Evolutionary conservation across 2,797 vertebrate genomes (phyloP), one percentile per base, ranked within the genome.

Genomic region (Falco naumanni): DNA sequence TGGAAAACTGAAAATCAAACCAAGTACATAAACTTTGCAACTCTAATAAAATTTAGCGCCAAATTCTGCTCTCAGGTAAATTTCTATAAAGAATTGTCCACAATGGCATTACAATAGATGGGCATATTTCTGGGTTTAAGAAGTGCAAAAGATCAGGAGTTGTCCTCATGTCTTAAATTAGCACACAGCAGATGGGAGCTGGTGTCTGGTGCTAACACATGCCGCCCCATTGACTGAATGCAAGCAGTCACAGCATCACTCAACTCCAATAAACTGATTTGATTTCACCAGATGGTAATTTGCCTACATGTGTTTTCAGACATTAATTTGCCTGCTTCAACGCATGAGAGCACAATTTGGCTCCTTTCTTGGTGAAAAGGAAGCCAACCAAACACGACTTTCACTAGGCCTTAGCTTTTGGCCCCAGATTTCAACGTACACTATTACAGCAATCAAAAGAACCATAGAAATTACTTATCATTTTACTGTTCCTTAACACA

Each of bases 301-400:
- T 69, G 84, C 41, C 16, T 59, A 33, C 11, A 17, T 63, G 45
- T 48, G 53, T 31, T 22, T 25, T 53, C 72, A 7, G 12, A 56
- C 29, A 51, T 72, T 53, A 87, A 13, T 91, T 90, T 89, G 43
- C 69, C 69, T 75, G 39, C 50, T 83, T 86, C 47, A 48, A 33
- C 3, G 25, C 75, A 65, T 54, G 95, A 97, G 96, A 96, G 94
- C 96, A 97, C 87, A 97, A 93, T 95, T 93, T 96, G 96, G 84
- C 89, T 86, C 39, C 59, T 91, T 92, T 87, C 89, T 89, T 0
- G 2, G 51, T 57, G 72, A 83, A 83, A 95, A 93, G 84, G 93
- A 85, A 91, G 59, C 81, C 84, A 85, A 89, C 76, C 84, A 89
- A 95, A 93, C 93, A 93, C 11, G 54, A 89, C 90, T 93, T 87